Conservation (phyloP, 2,113 vertebrate species). For the Mustela nigripes region DNA sequence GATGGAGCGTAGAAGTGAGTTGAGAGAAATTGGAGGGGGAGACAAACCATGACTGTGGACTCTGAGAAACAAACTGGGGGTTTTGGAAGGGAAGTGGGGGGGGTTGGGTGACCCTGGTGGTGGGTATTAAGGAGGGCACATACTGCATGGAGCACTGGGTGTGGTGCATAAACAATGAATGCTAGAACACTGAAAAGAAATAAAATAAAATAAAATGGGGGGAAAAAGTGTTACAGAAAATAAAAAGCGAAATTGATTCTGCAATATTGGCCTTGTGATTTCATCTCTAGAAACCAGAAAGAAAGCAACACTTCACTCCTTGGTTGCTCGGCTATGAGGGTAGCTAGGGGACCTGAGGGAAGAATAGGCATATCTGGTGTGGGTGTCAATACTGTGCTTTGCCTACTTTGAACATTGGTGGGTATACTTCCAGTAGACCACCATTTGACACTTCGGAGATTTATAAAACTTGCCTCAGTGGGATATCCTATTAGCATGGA, state of each 20-base stretch:
- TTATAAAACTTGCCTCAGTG: background rate
- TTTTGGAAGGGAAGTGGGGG: too few relatives aligned
- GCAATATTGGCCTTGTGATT: background rate
- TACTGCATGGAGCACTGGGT: too few relatives aligned
- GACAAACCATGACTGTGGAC: too few relatives aligned
- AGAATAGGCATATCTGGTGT: background rate
- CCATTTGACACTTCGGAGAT: background rate
- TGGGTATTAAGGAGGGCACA: too few relatives aligned
- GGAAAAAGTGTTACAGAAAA: background rate
- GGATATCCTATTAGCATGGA: background rate
- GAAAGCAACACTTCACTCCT: background rate
- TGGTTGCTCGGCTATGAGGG: background rate
- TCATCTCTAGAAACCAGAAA: background rate
- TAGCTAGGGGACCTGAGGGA: accelerated
- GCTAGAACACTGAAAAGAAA: too few relatives aligned
- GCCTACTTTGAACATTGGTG: background rate
- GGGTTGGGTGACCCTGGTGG: too few relatives aligned
- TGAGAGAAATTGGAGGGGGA: too few relatives aligned
- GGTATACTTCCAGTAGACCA: background rate
- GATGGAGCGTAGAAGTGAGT: too few relatives aligned
- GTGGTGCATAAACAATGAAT: too few relatives aligned
- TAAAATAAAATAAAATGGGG: too few relatives aligned
- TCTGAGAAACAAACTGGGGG: too few relatives aligned
- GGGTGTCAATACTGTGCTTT: background rate
- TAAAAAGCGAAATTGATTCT: background rate